Base-by-base conservation (phyloP, 2,888 invertebrate genomes). In the Entomobrya proxima region DNA sequence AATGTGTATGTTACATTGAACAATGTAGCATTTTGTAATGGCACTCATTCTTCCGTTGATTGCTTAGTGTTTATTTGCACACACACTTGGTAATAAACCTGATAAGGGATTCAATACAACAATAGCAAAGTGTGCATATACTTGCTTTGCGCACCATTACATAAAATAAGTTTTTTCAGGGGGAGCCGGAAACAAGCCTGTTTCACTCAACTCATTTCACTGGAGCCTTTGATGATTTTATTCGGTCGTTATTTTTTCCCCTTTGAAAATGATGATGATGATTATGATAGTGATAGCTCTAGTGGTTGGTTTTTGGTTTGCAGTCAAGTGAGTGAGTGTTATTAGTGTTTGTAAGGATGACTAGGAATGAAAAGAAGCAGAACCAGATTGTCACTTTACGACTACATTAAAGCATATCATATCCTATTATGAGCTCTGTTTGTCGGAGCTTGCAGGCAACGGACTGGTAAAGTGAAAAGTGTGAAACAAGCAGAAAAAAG, bases 381-480 rank as follows among this genome's bases (percentile, higher is more conserved):
- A 72, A n/a, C 44, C 47, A 72, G 69, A 72, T 72, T 72, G 69
- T 47, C 69, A 72, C 27, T 72, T 72, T 72, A 72, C 18, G 69
- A 47, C 69, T 72, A 72, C 69, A 72, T 72, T 72, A 72, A 72
- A 44, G 69, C 27, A 24, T 44, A 40, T 72, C 69, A 72, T 27
- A 37, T 47, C 44, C 27, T 47, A 47, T 72, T 44, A 72, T 72
- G 69, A 47, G 35, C 69, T 40, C 27, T 27, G 30, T 40, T 37
- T 18, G 44, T 40, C 9, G 9, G 44, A 11, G 7, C 15, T 11
- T 40, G 5, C 4, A 44, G 47, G 47, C 24, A 27, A 18, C 44
- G 44, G 15, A 15, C 15, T 7, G 7, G 44, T 11, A 40, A 44
- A 47, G 32, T 27, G 27, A 47, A 64, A 37, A 64, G 64, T 64